Conservation (phyloP, 1,140 invertebrate genomes). For the Halesus radiatus region DNA sequence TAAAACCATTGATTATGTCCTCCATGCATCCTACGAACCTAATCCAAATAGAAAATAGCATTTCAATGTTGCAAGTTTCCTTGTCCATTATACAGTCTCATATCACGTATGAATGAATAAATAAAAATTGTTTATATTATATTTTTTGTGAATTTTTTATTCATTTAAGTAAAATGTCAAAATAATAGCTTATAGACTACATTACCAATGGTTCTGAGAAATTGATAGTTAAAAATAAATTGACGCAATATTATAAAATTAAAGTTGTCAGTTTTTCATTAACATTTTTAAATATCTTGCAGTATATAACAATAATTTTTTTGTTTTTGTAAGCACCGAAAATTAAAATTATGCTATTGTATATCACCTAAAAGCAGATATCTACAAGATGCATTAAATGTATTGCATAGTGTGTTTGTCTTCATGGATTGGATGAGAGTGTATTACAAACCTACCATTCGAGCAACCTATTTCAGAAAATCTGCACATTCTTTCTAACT, state of each 20-base stretch:
- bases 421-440: not conserved
- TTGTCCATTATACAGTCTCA: too few relatives aligned
- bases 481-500: not conserved
- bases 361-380: conserved; percentile 41
- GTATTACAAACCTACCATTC: not conserved
- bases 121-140: not conserved
- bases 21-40: too few relatives aligned
- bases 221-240: conserved; percentile 25
- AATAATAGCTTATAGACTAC: not conserved
- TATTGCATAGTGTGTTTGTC: not conserved
- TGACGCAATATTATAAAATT: conserved; percentile 43
- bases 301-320: conserved; percentile 53
- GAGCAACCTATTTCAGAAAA: conserved; percentile 2
- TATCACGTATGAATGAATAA: too few relatives aligned
- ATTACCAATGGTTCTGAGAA: conserved; percentile 10
- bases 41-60: too few relatives aligned
- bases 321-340: conserved; percentile 49
- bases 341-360: conserved; percentile 44
- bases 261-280: conserved; percentile 40
- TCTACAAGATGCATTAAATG: conserved; percentile 19
- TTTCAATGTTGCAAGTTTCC: too few relatives aligned
- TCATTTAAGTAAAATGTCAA: conserved; percentile 10
- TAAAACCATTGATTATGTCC: too few relatives aligned
- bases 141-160: conserved; percentile 8
- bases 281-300: conserved; percentile 56